A percentile compares a stretch with the other conserved stretches of the same genome.
These are phyloP conservation scores for Limosa lapponica DNA, from an alignment of 2,797 vertebrate species.

Conservation along the genomic window DNA sequence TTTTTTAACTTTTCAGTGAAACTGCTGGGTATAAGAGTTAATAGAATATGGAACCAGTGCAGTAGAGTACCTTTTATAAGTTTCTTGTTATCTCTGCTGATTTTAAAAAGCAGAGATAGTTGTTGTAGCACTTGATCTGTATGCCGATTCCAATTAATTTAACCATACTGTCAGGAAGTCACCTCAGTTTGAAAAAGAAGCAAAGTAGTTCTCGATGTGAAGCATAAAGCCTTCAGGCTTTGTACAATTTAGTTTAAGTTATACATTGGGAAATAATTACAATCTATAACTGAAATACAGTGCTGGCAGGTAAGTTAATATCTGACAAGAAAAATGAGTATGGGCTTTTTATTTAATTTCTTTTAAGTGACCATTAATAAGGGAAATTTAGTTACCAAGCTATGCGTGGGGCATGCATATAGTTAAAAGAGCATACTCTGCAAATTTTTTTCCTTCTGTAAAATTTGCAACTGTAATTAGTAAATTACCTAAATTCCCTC, in stretches of 20 bases:
- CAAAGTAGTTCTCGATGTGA: neutral
- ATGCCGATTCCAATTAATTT: neutral
- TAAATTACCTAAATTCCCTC: neutral
- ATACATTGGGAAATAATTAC: neutral
- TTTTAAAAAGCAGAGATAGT: neutral
- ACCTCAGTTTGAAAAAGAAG: neutral
- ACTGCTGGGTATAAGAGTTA: neutral
- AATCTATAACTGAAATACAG: neutral
- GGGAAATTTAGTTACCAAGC: neutral
- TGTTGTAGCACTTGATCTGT: neutral
- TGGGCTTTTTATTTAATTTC: neutral
- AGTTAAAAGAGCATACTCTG: neutral
- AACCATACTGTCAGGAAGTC: neutral
- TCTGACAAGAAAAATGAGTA: neutral
- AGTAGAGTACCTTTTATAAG: neutral
- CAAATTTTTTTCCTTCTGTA: neutral
- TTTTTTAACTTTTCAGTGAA: neutral
- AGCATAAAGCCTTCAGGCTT: neutral
- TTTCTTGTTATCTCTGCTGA: neutral
- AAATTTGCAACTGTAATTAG: neutral
- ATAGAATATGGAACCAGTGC: neutral
- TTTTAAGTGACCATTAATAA: neutral
- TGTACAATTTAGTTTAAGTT: neutral
- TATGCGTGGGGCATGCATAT: accelerated
- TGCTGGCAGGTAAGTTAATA: neutral